phyloP scores from a whole-genome alignment of 1,140 invertebrate genomes.

The Metaphire vulgaris region DNA sequence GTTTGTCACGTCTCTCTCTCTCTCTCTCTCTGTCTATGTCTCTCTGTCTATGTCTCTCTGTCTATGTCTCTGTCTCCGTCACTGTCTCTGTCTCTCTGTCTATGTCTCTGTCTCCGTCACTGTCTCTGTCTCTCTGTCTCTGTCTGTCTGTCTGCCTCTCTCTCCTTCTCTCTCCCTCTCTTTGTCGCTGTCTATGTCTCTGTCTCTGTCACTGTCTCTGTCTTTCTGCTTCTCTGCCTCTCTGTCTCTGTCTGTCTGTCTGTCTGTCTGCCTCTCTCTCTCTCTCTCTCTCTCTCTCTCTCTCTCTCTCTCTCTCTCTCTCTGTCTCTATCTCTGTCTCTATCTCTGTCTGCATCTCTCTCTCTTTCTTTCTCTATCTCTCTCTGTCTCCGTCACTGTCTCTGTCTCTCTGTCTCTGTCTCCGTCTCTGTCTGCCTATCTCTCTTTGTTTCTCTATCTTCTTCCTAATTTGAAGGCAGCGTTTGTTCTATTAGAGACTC shows the following conservation, averaged over 20 bases:
- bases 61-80: background rate
- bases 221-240: background rate
- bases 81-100: background rate
- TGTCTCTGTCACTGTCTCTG: background rate
- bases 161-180: background rate
- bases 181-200: background rate
- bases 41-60: background rate
- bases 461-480: too few relatives aligned
- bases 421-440: too few relatives aligned
- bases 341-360: background rate
- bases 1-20: background rate
- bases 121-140: background rate
- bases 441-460: too few relatives aligned
- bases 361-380: background rate
- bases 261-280: background rate
- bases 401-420: too few relatives aligned
- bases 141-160: background rate
- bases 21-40: background rate
- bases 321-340: background rate
- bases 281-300: background rate
- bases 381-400: too few relatives aligned
- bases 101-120: background rate
- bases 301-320: conserved; percentile 1
- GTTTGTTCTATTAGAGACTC: too few relatives aligned
- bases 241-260: background rate